Conservation (phyloP, 1,140 invertebrate species). For the Homarus americanus region DNA sequence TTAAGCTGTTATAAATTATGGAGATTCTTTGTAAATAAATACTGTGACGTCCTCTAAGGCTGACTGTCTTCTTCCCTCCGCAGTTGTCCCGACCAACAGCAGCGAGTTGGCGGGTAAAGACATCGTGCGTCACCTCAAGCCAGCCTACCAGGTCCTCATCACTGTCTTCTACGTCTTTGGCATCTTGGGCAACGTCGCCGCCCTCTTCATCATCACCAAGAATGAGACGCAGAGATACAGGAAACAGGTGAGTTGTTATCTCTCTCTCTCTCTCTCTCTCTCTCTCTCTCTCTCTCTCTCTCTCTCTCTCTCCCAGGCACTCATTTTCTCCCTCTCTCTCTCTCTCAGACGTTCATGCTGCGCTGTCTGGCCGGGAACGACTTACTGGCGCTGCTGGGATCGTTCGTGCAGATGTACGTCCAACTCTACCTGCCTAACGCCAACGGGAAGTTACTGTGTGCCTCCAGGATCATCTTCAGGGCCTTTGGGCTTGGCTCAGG, state of each 20-base stretch:
- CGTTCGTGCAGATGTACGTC: slow-evolving; percentile 82
- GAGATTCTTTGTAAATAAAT: too few relatives aligned
- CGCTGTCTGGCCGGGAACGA: slow-evolving; percentile 88
- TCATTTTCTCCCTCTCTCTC: background rate
- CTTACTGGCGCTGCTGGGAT: slow-evolving; percentile 83
- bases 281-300: background rate
- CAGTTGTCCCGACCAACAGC: background rate
- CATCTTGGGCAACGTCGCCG: slow-evolving; percentile 82
- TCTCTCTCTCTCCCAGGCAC: background rate
- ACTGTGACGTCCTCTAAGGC: too few relatives aligned
- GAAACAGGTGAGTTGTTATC: slow-evolving; percentile 56
- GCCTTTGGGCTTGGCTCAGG: slow-evolving; percentile 91
- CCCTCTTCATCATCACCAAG: slow-evolving; percentile 82
- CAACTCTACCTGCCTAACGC: slow-evolving; percentile 79
- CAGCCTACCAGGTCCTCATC: slow-evolving; percentile 79
- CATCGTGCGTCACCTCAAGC: slow-evolving; percentile 73
- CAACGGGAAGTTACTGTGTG: slow-evolving; percentile 80
- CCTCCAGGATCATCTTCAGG: slow-evolving; percentile 85
- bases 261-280: background rate
- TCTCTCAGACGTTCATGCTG: slow-evolving; percentile 85
- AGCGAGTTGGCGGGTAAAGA: slow-evolving; percentile 8
- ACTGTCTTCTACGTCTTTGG: slow-evolving; percentile 82
- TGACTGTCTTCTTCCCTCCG: too few relatives aligned
- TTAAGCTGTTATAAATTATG: too few relatives aligned
- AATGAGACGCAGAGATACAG: slow-evolving; percentile 76